These are phyloP conservation scores for Lepetodrilus schrolli DNA, from an alignment of 2,888 invertebrate species.

Conservation along the genomic window DNA sequence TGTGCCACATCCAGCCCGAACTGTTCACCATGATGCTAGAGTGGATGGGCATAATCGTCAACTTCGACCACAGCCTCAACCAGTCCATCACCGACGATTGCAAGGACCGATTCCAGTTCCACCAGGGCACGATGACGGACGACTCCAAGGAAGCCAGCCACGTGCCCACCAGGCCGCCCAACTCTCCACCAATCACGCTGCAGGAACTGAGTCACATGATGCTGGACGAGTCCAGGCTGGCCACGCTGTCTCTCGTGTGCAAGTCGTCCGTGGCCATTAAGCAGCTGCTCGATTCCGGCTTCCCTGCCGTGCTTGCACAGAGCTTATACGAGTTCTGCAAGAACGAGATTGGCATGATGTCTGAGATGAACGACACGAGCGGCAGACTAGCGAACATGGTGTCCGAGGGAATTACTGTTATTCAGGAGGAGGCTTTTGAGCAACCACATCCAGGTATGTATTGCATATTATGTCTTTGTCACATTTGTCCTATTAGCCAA, in stretches of 20 bases:
- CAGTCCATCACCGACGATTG: conserved; percentile 80
- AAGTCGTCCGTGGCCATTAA: conserved; percentile 86
- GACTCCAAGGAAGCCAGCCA: conserved; percentile 73
- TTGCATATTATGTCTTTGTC: too few relatives aligned
- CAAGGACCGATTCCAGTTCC: conserved; percentile 69
- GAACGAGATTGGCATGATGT: conserved; percentile 53
- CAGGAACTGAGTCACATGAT: conserved; percentile 65
- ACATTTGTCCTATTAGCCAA: too few relatives aligned
- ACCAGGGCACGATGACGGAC: conserved; percentile 76
- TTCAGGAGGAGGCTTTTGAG: neutral
- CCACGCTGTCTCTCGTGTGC: conserved; percentile 86
- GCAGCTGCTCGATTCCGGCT: conserved; percentile 85
- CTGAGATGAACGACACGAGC: neutral
- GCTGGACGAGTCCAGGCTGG: conserved; percentile 78
- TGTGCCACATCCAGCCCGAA: conserved; percentile 88
- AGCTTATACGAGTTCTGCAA: conserved; percentile 72
- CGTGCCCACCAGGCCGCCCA: conserved; percentile 18
- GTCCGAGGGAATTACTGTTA: neutral
- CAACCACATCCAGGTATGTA: conserved; percentile 8
- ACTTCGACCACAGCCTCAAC: conserved; percentile 75
- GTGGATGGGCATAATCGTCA: conserved; percentile 79
- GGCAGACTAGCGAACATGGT: neutral
- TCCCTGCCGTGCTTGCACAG: conserved; percentile 77
- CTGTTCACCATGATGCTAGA: conserved; percentile 84
- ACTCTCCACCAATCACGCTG: conserved; percentile 43